Evolutionary conservation across 2,888 invertebrate species (phyloP).

Genomic region (Leucoptera coffeella): DNA sequence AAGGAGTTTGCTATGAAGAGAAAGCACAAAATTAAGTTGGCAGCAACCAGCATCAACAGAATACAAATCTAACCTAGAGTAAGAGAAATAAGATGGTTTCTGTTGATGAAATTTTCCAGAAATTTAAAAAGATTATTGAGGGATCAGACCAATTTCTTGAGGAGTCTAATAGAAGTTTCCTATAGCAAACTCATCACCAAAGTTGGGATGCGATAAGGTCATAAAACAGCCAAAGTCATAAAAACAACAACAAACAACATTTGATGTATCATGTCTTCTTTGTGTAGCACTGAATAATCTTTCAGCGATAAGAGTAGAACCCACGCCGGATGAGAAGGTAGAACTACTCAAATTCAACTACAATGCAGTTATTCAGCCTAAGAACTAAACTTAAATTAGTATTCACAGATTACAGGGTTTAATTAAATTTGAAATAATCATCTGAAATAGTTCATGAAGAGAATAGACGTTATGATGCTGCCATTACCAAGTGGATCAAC

Average conservation of each 20-base stretch:
- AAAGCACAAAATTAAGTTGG: slow-evolving; percentile 25
- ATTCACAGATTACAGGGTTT: neutral
- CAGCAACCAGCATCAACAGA: slow-evolving; percentile 12
- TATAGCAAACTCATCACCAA: neutral
- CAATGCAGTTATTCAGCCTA: neutral
- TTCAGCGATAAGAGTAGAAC: too few relatives aligned
- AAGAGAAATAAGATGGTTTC: slow-evolving; percentile 45
- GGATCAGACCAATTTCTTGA: too few relatives aligned
- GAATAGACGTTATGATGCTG: slow-evolving; percentile 10
- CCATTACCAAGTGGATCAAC: slow-evolving; percentile 17
- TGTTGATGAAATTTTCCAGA: slow-evolving; percentile 46
- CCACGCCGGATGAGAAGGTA: too few relatives aligned
- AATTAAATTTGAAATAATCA: slow-evolving; percentile 4
- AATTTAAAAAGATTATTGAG: too few relatives aligned
- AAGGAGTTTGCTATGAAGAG: slow-evolving; percentile 36
- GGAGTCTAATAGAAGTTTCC: too few relatives aligned
- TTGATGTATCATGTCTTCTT: too few relatives aligned
- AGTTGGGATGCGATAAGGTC: neutral
- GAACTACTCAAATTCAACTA: neutral
- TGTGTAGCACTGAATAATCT: too few relatives aligned
- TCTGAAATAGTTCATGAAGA: neutral
- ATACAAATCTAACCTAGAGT: slow-evolving; percentile 16
- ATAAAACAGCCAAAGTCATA: neutral
- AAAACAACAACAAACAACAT: neutral
- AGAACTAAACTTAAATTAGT: neutral